Percentiles rank a stretch among this genome's conserved stretches.
Evolutionary conservation across 1,140 invertebrate species (phyloP).

Genomic region (Drosophila tsacasi): DNA sequence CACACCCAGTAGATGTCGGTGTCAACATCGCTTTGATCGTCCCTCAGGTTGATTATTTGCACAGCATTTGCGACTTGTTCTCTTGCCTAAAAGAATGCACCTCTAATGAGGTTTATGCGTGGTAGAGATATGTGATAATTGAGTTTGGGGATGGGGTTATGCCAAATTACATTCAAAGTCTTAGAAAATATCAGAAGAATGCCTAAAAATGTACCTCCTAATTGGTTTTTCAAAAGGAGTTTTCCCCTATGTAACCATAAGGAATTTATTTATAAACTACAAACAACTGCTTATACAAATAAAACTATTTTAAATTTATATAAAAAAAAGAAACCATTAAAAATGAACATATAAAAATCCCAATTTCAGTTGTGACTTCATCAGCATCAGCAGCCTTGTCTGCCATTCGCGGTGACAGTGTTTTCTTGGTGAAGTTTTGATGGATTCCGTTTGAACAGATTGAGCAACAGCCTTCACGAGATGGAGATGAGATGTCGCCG

Average conservation of each 20-base stretch:
- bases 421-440: constrained; percentile 39
- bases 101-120: constrained; percentile 31
- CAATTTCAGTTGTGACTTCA: background rate
- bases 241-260: too few relatives aligned
- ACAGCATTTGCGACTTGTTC: constrained; percentile 26
- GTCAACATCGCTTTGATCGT: constrained; percentile 64
- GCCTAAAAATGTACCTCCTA: background rate
- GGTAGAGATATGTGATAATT: constrained; percentile 34
- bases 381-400: constrained; percentile 9
- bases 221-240: background rate
- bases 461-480: constrained; percentile 20
- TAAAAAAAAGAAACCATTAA: background rate
- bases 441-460: constrained; percentile 35
- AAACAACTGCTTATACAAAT: background rate
- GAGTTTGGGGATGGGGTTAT: background rate
- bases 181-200: background rate
- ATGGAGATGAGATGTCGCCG: constrained; percentile 1
- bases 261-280: background rate
- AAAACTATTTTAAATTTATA: background rate
- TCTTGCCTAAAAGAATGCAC: background rate
- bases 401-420: constrained; percentile 23
- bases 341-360: background rate
- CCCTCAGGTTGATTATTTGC: constrained; percentile 69
- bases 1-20: constrained; percentile 40
- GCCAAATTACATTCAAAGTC: background rate